Evolutionary conservation across 1,140 invertebrate genomes (phyloP).

Genomic region (Portunus trituberculatus): DNA sequence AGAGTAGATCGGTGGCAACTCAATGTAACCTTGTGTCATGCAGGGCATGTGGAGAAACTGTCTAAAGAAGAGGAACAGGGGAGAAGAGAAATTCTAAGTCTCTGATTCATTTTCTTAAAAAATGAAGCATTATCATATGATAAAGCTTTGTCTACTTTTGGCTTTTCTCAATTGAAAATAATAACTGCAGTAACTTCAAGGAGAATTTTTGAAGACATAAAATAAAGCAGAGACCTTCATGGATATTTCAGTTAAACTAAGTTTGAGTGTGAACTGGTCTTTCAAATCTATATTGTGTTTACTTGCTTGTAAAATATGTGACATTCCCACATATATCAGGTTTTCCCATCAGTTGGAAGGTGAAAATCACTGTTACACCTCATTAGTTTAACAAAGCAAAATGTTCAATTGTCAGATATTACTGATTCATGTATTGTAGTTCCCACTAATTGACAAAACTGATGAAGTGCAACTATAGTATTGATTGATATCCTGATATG

Average conservation of each 20-base stretch:
- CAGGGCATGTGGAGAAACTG: constrained; percentile 58
- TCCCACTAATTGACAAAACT: neutral
- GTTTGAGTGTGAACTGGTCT: constrained; percentile 1
- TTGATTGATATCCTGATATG: constrained; percentile 54
- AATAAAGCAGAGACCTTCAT: constrained; percentile 46
- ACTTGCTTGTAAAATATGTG: constrained; percentile 30
- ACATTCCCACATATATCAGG: constrained; percentile 42
- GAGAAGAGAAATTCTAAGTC: neutral
- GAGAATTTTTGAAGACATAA: neutral
- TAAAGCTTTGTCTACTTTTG: neutral
- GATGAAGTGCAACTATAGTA: constrained; percentile 57
- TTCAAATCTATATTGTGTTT: constrained; percentile 40
- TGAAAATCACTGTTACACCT: constrained; percentile 35
- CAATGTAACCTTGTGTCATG: constrained; percentile 74
- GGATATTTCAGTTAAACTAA: constrained; percentile 16
- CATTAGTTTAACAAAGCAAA: neutral
- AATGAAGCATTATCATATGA: neutral
- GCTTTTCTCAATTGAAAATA: neutral
- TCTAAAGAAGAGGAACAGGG: constrained; percentile 31
- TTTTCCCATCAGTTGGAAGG: constrained; percentile 31
- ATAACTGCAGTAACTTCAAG: neutral
- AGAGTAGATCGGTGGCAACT: constrained; percentile 66
- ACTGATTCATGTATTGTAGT: neutral
- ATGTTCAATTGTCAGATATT: neutral
- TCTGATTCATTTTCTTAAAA: constrained; percentile 45